Base-by-base conservation (phyloP, 2,113 vertebrate species). In the Sorex araneus region DNA sequence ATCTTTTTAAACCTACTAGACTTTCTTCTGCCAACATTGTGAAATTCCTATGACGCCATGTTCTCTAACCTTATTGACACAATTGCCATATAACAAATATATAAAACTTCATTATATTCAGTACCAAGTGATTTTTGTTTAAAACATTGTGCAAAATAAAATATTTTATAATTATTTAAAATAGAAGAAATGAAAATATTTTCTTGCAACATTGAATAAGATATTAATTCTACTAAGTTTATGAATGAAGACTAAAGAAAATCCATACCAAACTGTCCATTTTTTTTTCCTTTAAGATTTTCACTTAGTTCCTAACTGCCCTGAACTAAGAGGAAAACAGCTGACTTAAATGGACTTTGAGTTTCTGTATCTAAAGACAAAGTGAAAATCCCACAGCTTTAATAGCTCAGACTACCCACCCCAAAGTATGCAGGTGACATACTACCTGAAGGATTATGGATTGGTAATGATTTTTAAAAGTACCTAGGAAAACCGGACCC, bases 101-200 rank as follows among this genome's bases (percentile, higher is more conserved):
- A 6, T 36, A 50, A 84, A 3, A 78, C 82, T 92, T 81, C 76
- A 82, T 73, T 91, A 85, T 85, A 43, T 47, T 79, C 78, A 89
- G 30, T 70, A 82, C 4, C 57, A 92, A 87, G 66, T 77, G 15
- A 92, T n/a, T 40, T 80, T 45, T 32, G 34, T 94, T 88, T 69
- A 92, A 87, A 85, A 10, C 34, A 70, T 8, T 57, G 77, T 64
- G 27, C 71, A 89, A 83, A 76, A 70, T 75, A 54, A 6, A 74
- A 87, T 32, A 73, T 60, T 90, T 92, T 28, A 3, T 82, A 91
- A 64, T 36, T 63, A 36, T 36, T 43, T 60, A 40, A 27, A 71
- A 28, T 16, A 79, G 15, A 93, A 12, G 77, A 43, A 87, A 67
- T 82, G 19, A 73, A 80, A 77, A 74, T 47, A 82, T 34, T 82